Evolutionary conservation across 2,888 invertebrate genomes (phyloP).

Genomic region (Diaphora mendica): DNA sequence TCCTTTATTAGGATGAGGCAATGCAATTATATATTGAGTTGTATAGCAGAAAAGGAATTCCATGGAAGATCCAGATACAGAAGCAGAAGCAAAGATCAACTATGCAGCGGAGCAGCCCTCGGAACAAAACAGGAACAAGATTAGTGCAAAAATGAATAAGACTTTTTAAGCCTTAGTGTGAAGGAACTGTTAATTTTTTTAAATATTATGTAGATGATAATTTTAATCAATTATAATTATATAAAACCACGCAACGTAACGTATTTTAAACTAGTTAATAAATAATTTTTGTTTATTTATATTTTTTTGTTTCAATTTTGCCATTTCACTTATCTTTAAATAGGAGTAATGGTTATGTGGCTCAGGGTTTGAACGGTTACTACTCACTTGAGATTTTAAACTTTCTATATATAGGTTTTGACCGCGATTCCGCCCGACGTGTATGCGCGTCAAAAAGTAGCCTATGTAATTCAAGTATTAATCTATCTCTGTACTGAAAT

Average conservation of each 20-base stretch:
- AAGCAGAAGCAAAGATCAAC: conserved; percentile 16
- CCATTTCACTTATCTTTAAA: not conserved
- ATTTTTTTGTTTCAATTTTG: conserved; percentile 17
- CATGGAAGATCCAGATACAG: conserved; percentile 46
- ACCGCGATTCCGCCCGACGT: too few species aligned
- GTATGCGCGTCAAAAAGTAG: too few species aligned
- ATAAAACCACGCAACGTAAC: conserved; percentile 45
- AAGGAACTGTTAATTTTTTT: conserved; percentile 51
- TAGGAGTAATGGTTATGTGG: too few species aligned
- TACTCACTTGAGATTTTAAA: too few species aligned
- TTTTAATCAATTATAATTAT: conserved; percentile 47
- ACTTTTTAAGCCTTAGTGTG: conserved; percentile 43
- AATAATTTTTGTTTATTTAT: conserved; percentile 46
- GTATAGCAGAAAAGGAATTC: conserved; percentile 59
- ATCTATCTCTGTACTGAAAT: too few species aligned
- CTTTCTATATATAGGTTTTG: too few species aligned
- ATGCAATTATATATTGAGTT: conserved; percentile 57
- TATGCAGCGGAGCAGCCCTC: conserved; percentile 16
- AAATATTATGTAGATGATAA: conserved; percentile 56
- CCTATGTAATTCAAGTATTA: too few species aligned
- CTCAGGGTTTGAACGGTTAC: too few species aligned
- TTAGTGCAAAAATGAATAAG: conserved; percentile 53
- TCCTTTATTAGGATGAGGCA: conserved; percentile 75
- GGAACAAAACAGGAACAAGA: conserved; percentile 36
- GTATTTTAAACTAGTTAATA: conserved; percentile 49